Evolutionary conservation across 1,140 invertebrate genomes (phyloP).

Genomic region (Drosophila grimshawi): DNA sequence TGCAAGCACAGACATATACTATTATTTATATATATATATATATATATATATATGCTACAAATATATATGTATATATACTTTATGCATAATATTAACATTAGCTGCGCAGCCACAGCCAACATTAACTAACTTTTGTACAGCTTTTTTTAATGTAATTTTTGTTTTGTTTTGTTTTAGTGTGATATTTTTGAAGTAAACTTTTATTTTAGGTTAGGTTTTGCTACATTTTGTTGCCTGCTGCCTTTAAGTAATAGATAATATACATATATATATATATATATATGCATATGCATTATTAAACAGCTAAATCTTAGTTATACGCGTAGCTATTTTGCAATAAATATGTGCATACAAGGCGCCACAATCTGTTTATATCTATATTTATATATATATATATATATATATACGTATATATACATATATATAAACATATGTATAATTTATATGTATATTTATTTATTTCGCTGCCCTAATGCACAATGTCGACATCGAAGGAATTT

Average conservation of each 20-base stretch:
- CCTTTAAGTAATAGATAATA: conserved; percentile 63
- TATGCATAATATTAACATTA: conserved; percentile 53
- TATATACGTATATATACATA: conserved; percentile 39
- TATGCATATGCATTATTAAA: conserved; percentile 64
- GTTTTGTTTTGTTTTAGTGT: conserved; percentile 47
- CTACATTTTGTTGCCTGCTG: conserved; percentile 66
- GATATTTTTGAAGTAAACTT: conserved; percentile 75
- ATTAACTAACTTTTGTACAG: conserved; percentile 74
- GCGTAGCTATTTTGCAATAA: conserved; percentile 74
- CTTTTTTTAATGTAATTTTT: conserved; percentile 32
- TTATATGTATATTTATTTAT: conserved; percentile 49
- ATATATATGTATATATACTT: conserved; percentile 62
- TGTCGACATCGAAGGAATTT: conserved; percentile 52
- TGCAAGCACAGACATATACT: conserved; percentile 67
- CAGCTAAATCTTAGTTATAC: conserved; percentile 64
- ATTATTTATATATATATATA: conserved; percentile 55
- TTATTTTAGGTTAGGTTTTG: conserved; percentile 63
- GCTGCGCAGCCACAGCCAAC: conserved; percentile 51
- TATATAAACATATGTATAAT: conserved; percentile 44
- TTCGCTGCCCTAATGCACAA: conserved; percentile 66
- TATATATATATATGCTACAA: conserved; percentile 47
- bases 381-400: conserved; percentile 42
- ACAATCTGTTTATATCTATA: conserved; percentile 50
- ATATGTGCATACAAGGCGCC: conserved; percentile 70
- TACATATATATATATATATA: conserved; percentile 51